Evolutionary conservation across 2,113 vertebrate genomes (phyloP).

Genomic region (Axis porcinus): DNA sequence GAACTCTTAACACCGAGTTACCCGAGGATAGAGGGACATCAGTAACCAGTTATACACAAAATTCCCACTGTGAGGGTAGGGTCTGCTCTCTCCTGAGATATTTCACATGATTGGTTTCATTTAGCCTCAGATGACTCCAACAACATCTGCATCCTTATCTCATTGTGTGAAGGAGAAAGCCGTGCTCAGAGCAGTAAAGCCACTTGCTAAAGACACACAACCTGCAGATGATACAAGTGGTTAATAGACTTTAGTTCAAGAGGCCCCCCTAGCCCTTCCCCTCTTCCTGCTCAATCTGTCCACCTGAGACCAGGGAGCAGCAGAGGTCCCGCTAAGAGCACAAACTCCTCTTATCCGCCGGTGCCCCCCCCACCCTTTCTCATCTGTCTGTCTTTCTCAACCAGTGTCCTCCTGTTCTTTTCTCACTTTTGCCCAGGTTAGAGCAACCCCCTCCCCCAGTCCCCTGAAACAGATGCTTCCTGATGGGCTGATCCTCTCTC

Average conservation of each 20-base stretch:
- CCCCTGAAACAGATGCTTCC: not conserved
- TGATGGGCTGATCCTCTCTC: not conserved
- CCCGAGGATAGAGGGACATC: not conserved
- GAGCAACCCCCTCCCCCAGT: not conserved
- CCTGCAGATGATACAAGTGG: not conserved
- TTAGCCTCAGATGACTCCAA: not conserved
- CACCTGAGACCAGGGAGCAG: not conserved
- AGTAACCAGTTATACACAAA: accelerated
- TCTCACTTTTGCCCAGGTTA: not conserved
- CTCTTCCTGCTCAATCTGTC: not conserved
- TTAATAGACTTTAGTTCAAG: not conserved
- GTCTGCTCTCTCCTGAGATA: not conserved
- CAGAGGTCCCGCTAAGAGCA: not conserved
- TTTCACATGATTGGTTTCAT: not conserved
- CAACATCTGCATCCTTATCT: not conserved
- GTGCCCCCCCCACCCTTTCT: not conserved
- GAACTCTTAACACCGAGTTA: no score
- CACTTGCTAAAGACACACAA: not conserved
- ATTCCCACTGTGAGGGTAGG: not conserved
- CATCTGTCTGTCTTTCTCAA: not conserved
- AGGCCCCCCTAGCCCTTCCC: not conserved
- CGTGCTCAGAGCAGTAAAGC: not conserved
- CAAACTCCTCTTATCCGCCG: not conserved
- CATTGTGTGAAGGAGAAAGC: not conserved
- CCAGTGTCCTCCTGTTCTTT: not conserved